Evolutionary conservation across 2,888 invertebrate genomes (phyloP).

Genomic region (Hoplodrina ambigua): DNA sequence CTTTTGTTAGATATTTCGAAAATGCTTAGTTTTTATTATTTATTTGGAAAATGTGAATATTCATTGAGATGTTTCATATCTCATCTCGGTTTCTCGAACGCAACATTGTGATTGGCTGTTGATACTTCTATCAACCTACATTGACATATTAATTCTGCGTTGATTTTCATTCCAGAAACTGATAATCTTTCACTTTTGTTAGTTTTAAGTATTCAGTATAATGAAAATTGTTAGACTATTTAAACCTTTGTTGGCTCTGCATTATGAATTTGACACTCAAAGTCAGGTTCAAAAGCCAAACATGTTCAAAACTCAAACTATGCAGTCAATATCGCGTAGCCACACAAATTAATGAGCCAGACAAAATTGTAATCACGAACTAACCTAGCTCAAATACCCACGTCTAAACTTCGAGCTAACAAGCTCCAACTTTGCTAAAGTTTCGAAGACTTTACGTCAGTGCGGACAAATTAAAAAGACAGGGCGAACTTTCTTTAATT

Average conservation of each 20-base stretch:
- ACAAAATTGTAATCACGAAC: conserved; percentile 58
- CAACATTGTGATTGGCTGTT: too few species aligned
- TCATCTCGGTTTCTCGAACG: too few species aligned
- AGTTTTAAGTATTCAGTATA: background rate
- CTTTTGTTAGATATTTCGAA: too few species aligned
- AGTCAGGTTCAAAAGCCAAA: conserved; percentile 30
- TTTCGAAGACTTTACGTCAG: conserved; percentile 51
- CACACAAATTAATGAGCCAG: conserved; percentile 55
- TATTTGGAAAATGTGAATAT: too few species aligned
- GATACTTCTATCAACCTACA: too few species aligned
- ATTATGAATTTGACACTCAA: conserved; percentile 41
- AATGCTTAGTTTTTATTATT: too few species aligned
- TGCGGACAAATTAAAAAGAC: conserved; percentile 64
- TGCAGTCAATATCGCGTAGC: conserved; percentile 44
- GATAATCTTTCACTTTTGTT: too few species aligned
- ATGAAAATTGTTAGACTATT: background rate
- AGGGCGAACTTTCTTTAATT: conserved; percentile 55
- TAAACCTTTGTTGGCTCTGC: background rate
- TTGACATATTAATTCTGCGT: too few species aligned
- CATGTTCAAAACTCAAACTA: conserved; percentile 38
- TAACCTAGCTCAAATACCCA: conserved; percentile 46
- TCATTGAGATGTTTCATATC: too few species aligned
- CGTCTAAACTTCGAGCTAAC: conserved; percentile 58
- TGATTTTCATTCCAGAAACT: too few species aligned
- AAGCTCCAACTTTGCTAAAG: conserved; percentile 50